Evolutionary conservation across 1,140 invertebrate genomes (phyloP).

Genomic region (Apis laboriosa): DNA sequence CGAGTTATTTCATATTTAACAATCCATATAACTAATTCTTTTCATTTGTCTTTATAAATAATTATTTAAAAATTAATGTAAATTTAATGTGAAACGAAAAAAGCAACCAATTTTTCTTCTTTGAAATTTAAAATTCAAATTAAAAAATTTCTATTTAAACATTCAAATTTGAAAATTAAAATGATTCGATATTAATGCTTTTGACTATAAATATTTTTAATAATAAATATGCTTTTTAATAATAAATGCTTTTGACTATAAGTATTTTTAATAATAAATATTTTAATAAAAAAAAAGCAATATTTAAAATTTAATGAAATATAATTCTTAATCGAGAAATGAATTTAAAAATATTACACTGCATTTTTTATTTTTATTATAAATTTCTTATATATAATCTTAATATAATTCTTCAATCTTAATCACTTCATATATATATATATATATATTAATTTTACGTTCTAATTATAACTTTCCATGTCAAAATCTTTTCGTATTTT

Average conservation of each 20-base stretch:
- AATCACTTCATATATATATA: too few species aligned
- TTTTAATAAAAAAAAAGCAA: neutral
- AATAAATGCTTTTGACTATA: neutral
- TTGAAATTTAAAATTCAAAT: too few species aligned
- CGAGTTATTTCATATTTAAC: neutral
- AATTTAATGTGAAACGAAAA: neutral
- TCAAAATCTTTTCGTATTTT: neutral
- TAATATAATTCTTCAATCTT: conserved; percentile 2
- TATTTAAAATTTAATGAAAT: neutral
- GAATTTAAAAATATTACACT: neutral
- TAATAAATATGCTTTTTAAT: neutral
- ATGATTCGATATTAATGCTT: too few species aligned
- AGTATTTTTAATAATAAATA: neutral
- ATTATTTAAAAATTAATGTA: neutral
- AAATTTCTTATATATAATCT: neutral
- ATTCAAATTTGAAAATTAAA: too few species aligned
- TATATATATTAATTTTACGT: too few species aligned
- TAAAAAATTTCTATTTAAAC: too few species aligned
- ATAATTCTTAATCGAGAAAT: neutral
- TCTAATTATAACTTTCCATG: neutral
- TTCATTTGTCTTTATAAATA: too few species aligned
- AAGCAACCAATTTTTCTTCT: too few species aligned
- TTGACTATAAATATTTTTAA: too few species aligned
- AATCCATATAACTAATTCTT: neutral
- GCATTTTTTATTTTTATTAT: neutral